phyloP scores from a whole-genome alignment of 2,113 vertebrate genomes.

The Gnathonemus longibarbis region DNA sequence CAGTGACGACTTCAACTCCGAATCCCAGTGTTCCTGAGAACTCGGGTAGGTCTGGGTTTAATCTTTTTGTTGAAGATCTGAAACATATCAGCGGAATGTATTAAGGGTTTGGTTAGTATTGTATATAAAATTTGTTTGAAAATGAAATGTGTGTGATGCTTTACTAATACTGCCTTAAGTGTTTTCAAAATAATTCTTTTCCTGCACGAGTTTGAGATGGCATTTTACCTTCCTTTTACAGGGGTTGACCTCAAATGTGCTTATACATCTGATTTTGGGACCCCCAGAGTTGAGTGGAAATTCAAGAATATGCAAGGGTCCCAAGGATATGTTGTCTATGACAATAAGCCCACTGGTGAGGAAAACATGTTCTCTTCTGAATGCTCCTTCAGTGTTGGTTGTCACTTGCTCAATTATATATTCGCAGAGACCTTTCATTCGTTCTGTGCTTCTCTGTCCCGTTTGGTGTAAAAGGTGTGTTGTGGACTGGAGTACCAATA shows the following conservation, averaged over 20 bases:
- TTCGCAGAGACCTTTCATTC: neutral
- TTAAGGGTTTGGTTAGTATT: neutral
- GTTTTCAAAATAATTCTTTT: neutral
- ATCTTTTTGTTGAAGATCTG: neutral
- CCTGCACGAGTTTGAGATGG: neutral
- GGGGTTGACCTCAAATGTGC: constrained; percentile 51
- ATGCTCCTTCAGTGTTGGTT: neutral
- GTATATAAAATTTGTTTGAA: neutral
- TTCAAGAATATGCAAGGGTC: constrained; percentile 45
- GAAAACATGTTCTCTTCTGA: neutral
- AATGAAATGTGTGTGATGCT: neutral
- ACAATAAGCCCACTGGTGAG: constrained; percentile 48
- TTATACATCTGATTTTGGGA: constrained; percentile 51
- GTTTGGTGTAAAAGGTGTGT: neutral
- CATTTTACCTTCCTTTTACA: constrained; percentile 26
- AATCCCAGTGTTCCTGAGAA: constrained; percentile 45
- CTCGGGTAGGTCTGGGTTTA: constrained; percentile 40
- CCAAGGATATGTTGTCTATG: constrained; percentile 45
- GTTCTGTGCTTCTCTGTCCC: neutral
- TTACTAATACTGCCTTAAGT: neutral
- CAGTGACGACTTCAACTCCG: constrained; percentile 15
- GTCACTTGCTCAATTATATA: neutral
- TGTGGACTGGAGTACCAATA: neutral
- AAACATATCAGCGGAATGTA: neutral
- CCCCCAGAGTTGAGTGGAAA: constrained; percentile 60